Base-by-base conservation (phyloP, 2,113 vertebrate genomes). In the Sporophila hypoxantha region DNA sequence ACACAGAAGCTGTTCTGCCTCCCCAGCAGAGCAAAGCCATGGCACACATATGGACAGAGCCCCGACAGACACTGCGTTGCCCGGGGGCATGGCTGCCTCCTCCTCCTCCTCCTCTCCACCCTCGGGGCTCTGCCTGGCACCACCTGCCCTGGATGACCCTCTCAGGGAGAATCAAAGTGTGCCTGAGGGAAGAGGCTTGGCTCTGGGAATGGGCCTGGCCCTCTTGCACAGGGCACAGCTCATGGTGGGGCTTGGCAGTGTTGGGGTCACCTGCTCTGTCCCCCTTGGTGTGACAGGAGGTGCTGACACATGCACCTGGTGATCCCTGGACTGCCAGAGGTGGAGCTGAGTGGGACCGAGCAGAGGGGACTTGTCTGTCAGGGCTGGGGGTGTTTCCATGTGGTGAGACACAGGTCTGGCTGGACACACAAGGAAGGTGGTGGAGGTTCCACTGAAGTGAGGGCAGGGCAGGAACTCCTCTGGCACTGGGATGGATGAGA, bases 21-120 rank as follows among this genome's bases (percentile, higher is more conserved):
- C 59, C 19, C 61, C 22, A 60, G 59, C 55, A 49, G 6, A 66
- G 50, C 73, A 60, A 85, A 89, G 65, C 52, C 82, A 68, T 0
- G 0, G 79, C 73, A 90, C 53, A 82, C 66, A 12, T n/a, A 62
- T 3, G 10, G 74, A 79, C 86, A 84, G 60, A 75, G 1, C 1
- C 65, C 34, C 0, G 6, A 81, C 46, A 76, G 64, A 69, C 32
- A 23, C 62, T 25, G 66, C 0, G 0, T 47, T 64, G 64, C 77
- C 67, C 10, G 17, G 6, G 39, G 64, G 30, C 30, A 78, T 14
- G 9, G 39, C 10, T 46, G 7, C 36, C 30, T 57, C 34, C 42
- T 88, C 53, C 71, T 88, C 53, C 71, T 82, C 52, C 46, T 82
- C 53, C 47, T 39, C 59, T 55, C 59, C 2, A 18, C 36, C 42